These are phyloP conservation scores for Crypturellus tataupa DNA, from an alignment of 2,797 vertebrate genomes.

Conservation along the genomic window DNA sequence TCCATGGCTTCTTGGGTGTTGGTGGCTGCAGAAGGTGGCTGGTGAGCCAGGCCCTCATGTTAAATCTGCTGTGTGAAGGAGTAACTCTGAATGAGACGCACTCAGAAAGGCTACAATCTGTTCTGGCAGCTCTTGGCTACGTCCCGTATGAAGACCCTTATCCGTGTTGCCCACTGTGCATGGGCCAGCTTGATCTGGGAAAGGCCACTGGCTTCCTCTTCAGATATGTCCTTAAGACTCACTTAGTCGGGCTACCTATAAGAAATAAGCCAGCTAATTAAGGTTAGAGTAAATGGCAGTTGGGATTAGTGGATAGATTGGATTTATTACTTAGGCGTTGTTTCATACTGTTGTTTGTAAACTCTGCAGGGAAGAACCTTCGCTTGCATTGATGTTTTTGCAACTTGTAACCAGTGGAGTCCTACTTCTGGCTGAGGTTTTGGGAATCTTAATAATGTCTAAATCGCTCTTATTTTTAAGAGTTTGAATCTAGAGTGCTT, in stretches of 20 bases:
- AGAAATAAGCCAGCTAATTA: conserved; percentile 11
- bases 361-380: neutral
- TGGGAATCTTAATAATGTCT: neutral
- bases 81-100: accelerated
- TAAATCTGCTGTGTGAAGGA: neutral
- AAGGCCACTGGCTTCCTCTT: neutral
- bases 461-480: neutral
- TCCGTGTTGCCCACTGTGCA: accelerated
- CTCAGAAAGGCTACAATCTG: neutral
- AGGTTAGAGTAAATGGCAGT: neutral
- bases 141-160: neutral
- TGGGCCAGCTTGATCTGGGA: neutral
- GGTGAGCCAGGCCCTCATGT: neutral
- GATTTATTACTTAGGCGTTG: neutral
- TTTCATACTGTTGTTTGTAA: neutral
- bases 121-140: neutral
- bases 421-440: neutral
- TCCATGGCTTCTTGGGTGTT: accelerated
- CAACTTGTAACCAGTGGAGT: neutral
- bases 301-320: neutral
- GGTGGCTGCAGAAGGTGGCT: neutral
- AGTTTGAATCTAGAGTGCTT: neutral
- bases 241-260: neutral
- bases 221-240: neutral
- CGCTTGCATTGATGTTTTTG: neutral